A percentile compares a stretch with the other conserved stretches of the same genome.
Conservation (phyloP, 2,113 vertebrate species). For the Candoia aspera region DNA sequence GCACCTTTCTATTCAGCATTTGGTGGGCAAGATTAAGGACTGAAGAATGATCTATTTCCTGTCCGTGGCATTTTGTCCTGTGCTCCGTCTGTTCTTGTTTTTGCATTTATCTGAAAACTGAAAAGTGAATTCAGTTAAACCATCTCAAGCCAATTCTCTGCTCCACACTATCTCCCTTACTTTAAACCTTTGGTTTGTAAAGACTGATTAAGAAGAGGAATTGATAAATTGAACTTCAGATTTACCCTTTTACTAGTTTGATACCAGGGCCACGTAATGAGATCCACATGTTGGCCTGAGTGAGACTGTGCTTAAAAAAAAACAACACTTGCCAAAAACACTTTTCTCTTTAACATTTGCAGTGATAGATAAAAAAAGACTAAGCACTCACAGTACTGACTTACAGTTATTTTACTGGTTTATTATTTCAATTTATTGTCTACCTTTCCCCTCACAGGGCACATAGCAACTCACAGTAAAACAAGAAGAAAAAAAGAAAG, state of each 20-base stretch:
- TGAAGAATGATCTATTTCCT: neutral
- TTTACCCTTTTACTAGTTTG: constrained; percentile 53
- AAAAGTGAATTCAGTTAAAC: constrained; percentile 43
- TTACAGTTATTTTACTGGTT: neutral
- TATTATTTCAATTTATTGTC: neutral
- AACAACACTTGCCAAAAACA: constrained; percentile 60
- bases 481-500: neutral
- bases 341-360: constrained; percentile 50
- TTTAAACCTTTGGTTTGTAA: constrained; percentile 53
- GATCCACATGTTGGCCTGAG: constrained; percentile 59
- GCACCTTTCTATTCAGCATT: neutral
- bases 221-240: constrained; percentile 65
- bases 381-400: constrained; percentile 6
- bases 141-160: neutral
- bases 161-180: constrained; percentile 30
- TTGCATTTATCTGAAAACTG: neutral
- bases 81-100: neutral
- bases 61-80: neutral
- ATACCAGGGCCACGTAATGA: constrained; percentile 58
- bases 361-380: constrained; percentile 48
- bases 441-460: neutral
- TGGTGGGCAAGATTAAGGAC: neutral
- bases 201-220: constrained; percentile 58
- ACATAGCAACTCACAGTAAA: neutral
- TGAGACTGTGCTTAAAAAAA: constrained; percentile 56